Percentiles rank a stretch among this genome's conserved stretches.
These are phyloP conservation scores for Galagoides demidoff DNA, from an alignment of 2,797 vertebrate species.

Conservation along the genomic window DNA sequence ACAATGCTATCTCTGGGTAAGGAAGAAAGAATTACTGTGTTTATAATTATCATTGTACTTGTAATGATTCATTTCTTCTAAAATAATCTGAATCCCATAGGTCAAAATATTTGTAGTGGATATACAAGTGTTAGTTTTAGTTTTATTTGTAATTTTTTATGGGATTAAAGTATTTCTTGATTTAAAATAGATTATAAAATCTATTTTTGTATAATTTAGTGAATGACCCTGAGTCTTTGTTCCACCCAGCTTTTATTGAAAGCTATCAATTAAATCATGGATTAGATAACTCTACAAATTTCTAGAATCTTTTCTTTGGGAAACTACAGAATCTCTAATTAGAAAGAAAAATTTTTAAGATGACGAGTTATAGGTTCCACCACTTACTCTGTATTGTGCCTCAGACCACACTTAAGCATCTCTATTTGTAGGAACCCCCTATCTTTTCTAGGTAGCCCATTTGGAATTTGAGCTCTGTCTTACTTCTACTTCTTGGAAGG, in stretches of 20 bases:
- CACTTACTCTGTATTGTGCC: not conserved
- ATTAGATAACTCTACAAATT: not conserved
- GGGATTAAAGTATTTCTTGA: not conserved
- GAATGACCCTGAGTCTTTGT: too few relatives aligned
- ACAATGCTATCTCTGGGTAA: not conserved
- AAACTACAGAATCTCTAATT: not conserved
- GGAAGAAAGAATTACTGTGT: not conserved
- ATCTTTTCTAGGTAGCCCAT: not conserved
- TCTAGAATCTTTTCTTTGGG: not conserved
- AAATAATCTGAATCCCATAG: constrained; percentile 15
- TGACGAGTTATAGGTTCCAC: not conserved
- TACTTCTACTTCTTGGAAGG: not conserved
- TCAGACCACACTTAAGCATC: not conserved
- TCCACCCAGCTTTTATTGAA: too few relatives aligned
- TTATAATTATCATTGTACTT: constrained; percentile 7
- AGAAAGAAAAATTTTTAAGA: not conserved
- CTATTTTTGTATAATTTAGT: too few relatives aligned
- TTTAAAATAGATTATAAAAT: constrained; percentile 32
- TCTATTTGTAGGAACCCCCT: not conserved
- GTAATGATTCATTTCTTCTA: constrained; percentile 37
- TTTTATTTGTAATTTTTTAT: not conserved
- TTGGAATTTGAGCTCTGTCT: not conserved
- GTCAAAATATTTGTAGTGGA: not conserved
- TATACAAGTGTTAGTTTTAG: not conserved
- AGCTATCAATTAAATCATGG: not conserved